Evolutionary conservation across 2,888 invertebrate species (phyloP), one percentile per base, ranked within the genome.

Genomic region (Drosophila meridiana): DNA sequence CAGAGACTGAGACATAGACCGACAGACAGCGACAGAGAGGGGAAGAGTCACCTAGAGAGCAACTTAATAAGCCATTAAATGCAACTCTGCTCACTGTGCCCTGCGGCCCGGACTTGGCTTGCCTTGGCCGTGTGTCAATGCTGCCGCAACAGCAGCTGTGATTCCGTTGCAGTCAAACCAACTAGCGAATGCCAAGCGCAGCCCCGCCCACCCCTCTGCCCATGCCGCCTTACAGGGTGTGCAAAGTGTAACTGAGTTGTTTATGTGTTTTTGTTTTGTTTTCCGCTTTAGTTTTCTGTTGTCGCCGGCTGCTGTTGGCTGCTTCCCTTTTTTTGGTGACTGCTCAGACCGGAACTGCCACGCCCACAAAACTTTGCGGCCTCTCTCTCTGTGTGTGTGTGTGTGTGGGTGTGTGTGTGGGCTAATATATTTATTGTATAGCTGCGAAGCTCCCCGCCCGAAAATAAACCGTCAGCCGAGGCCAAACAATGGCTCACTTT

Each of bases 201-300:
- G 7, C 28, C 20, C 3, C 20, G 32, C 7, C 2, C 13, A 11
- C 4, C 34, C 32, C 26, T 4, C 7, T 57, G 69, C 72, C 75
- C n/a, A 0, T n/a, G 3, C 9, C 32, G 0, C 0, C 34, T 20
- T 34, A 3, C 1, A 50, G 50, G 50, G 50, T 50, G 50, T 52
- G 57, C 80, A 87, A 87, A 75, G 68, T 85, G 85, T 78, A 75
- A 80, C 89, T 87, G 88, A 89, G 86, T 90, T 86, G 88, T 86
- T 89, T 85, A 85, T 85, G 89, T 80, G 73, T 67, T 83, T 69
- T 79, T 73, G 62, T 59, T 76, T 50, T 53, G 57, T 42, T 60
- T 70, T 56, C 40, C 65, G 69, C 45, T 69, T 63, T 57, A 47
- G 70, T 57, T 60, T 60, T 58, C 48, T 47, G 52, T 64, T 79